A percentile compares a stretch with the other conserved stretches of the same genome.
Conservation (phyloP, 2,888 invertebrate species). For the Drosophila antonietae region DNA sequence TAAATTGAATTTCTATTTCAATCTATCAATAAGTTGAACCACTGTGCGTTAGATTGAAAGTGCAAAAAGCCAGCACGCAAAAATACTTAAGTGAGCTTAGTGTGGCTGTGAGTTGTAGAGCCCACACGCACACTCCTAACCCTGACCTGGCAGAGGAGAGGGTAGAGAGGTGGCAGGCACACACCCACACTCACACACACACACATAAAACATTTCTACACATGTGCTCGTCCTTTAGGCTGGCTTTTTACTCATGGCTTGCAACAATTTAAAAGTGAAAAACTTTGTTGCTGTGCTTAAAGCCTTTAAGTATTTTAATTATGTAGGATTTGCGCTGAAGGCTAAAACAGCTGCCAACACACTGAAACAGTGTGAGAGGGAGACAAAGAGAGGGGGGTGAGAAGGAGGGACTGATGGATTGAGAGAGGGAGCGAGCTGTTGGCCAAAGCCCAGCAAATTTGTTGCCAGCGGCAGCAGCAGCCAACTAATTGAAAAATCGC, state of each 20-base stretch:
- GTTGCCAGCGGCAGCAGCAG: conserved; percentile 50
- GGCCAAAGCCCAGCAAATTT: conserved; percentile 62
- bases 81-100: conserved; percentile 76
- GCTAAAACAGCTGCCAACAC: conserved; percentile 38
- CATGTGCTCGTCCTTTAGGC: conserved; percentile 61
- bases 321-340: conserved; percentile 69
- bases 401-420: background rate
- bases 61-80: conserved; percentile 43
- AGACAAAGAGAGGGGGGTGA: too few relatives aligned
- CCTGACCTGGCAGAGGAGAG: background rate
- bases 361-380: background rate
- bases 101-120: conserved; percentile 35
- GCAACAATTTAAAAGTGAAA: conserved; percentile 73
- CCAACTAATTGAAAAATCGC: conserved; percentile 75
- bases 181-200: background rate
- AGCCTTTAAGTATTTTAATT: conserved; percentile 79
- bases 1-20: background rate
- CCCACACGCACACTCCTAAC: conserved; percentile 1
- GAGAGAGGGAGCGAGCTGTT: conserved; percentile 5
- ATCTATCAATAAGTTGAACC: background rate
- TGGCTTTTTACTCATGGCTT: conserved; percentile 22
- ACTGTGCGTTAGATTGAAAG: conserved; percentile 1
- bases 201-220: conserved; percentile 54
- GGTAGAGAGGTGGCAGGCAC: background rate
- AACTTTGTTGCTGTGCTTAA: conserved; percentile 70